Percentiles rank a stretch among this genome's conserved stretches.
Conservation (phyloP, 2,888 invertebrate genomes). For the Deilephila elpenor region DNA sequence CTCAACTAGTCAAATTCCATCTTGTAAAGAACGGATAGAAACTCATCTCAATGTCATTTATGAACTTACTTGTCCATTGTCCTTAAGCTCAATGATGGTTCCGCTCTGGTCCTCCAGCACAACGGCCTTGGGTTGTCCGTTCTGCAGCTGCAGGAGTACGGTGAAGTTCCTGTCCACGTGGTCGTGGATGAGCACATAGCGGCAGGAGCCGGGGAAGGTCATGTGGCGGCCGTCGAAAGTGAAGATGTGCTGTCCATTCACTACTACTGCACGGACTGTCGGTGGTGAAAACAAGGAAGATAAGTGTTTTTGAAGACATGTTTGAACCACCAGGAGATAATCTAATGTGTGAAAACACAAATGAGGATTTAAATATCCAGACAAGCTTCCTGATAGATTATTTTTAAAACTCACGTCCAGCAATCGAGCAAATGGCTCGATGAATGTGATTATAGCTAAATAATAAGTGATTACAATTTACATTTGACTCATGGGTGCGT, state of each 20-base stretch:
- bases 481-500: too few relatives aligned
- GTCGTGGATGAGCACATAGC: slow-evolving; percentile 93
- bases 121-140: slow-evolving; percentile 88
- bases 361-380: too few relatives aligned
- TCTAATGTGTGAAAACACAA: too few relatives aligned
- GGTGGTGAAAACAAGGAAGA: not conserved
- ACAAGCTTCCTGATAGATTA: too few relatives aligned
- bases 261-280: slow-evolving; percentile 87
- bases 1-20: too few relatives aligned
- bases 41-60: not conserved
- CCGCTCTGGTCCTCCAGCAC: slow-evolving; percentile 89
- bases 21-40: too few relatives aligned
- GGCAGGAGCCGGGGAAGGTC: slow-evolving; percentile 92
- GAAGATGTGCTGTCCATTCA: slow-evolving; percentile 93
- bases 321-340: too few relatives aligned
- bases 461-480: too few relatives aligned
- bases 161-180: slow-evolving; percentile 94
- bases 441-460: too few relatives aligned
- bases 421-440: too few relatives aligned
- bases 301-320: too few relatives aligned
- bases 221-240: slow-evolving; percentile 94
- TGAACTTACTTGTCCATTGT: slow-evolving; percentile 84
- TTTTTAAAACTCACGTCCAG: too few relatives aligned
- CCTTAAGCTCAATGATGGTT: slow-evolving; percentile 85
- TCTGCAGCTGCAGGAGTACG: slow-evolving; percentile 88